phyloP scores from a whole-genome alignment of 2,888 invertebrate genomes.

The Furcula furcula region DNA sequence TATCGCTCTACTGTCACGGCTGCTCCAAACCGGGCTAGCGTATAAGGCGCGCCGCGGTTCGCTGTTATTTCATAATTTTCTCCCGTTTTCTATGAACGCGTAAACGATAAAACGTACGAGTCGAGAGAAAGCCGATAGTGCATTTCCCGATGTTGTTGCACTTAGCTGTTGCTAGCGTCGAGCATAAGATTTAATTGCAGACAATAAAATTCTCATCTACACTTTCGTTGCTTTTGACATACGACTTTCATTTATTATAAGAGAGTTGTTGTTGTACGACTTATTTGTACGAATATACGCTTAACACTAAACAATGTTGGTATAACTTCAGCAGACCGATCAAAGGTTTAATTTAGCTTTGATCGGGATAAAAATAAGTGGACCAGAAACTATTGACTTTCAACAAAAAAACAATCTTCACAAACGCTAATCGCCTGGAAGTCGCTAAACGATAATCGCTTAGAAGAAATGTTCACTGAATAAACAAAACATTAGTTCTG shows the following conservation, averaged over 20 bases:
- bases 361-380: neutral
- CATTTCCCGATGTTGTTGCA: conserved; percentile 66
- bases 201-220: no score
- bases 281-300: no score
- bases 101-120: conserved; percentile 53
- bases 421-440: neutral
- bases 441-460: no score
- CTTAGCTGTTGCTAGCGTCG: conserved; percentile 33
- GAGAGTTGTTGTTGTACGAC: no score
- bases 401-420: no score
- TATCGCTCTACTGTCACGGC: neutral
- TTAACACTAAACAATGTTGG: no score
- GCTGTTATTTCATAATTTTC: conserved; percentile 67
- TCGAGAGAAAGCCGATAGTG: conserved; percentile 69
- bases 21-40: neutral
- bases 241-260: no score
- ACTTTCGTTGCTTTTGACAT: no score
- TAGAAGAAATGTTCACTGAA: no score
- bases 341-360: neutral
- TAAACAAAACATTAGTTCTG: no score
- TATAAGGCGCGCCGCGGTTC: conserved; percentile 17
- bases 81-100: conserved; percentile 63
- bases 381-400: neutral
- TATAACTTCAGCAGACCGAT: neutral
- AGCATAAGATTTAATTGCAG: conserved; percentile 15